Percentiles rank a stretch among this genome's conserved stretches.
phyloP scores from a whole-genome alignment of 2,113 vertebrate species.

The Gulo gulo region DNA sequence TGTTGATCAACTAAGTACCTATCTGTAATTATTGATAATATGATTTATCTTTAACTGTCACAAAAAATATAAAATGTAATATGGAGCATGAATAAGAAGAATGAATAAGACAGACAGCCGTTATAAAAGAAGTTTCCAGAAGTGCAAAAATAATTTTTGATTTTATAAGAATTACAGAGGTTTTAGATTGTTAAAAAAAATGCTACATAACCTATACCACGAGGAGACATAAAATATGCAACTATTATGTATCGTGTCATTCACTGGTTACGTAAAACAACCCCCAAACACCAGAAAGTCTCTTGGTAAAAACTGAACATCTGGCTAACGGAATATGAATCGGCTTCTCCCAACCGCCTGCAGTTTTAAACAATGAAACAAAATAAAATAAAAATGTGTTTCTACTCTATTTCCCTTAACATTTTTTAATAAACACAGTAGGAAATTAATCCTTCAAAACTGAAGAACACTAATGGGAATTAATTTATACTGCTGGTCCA shows the following conservation, averaged over 20 bases:
- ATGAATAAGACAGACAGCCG: background rate
- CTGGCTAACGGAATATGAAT: background rate
- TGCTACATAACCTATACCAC: background rate
- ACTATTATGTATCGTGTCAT: background rate
- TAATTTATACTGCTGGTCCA: background rate
- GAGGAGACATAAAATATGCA: background rate
- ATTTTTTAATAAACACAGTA: background rate
- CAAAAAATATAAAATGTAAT: background rate
- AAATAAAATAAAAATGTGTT: background rate
- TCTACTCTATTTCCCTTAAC: background rate
- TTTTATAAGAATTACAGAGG: background rate
- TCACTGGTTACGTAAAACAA: background rate
- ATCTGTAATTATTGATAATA: background rate
- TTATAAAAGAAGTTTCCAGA: background rate
- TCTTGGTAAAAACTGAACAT: background rate
- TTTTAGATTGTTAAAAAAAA: background rate
- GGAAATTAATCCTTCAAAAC: background rate
- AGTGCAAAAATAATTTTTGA: background rate
- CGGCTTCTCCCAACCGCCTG: background rate
- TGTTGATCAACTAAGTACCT: background rate
- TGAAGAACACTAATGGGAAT: background rate
- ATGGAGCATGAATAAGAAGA: background rate
- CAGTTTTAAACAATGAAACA: background rate
- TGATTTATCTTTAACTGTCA: background rate
- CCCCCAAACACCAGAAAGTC: background rate